A percentile compares a stretch with the other conserved stretches of the same genome.
These are phyloP conservation scores for Acheta domesticus DNA, from an alignment of 2,888 invertebrate genomes.

Conservation along the genomic window DNA sequence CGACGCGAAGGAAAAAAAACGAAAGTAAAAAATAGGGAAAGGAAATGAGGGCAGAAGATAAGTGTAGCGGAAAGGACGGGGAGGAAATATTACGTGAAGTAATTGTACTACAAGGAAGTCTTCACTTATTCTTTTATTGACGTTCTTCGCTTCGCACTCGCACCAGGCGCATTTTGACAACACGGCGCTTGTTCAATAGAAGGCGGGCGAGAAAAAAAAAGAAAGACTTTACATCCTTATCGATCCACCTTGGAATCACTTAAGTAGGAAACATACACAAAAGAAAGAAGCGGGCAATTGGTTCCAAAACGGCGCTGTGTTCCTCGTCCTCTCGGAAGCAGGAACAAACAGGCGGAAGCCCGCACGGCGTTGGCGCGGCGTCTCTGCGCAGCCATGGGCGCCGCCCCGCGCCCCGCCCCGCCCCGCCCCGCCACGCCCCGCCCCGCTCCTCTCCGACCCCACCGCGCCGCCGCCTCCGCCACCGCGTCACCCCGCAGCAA, in stretches of 20 bases:
- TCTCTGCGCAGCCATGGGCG: not conserved
- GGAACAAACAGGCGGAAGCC: no score
- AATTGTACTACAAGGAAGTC: conserved; percentile 1
- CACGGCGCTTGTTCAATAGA: not conserved
- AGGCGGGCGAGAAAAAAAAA: conserved; percentile 3
- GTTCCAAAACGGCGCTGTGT: no score
- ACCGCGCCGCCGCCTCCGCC: not conserved
- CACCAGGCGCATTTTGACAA: not conserved
- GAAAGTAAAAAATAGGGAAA: not conserved
- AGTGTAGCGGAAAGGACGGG: not conserved
- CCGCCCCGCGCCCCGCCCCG: not conserved
- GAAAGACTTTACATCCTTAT: not conserved
- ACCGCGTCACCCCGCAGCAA: not conserved
- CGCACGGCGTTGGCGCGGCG: not conserved
- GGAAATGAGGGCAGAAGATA: not conserved
- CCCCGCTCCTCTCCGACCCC: not conserved
- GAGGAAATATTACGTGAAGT: not conserved
- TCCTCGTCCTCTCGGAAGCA: no score
- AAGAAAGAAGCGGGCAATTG: no score
- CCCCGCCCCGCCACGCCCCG: not conserved
- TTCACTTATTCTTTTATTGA: conserved; percentile 4
- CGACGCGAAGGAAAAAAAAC: not conserved
- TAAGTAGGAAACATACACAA: no score
- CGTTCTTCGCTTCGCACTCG: not conserved
- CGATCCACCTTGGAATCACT: no score